Percentiles rank a stretch among this genome's conserved stretches.
Evolutionary conservation across 2,888 invertebrate species (phyloP).

Genomic region (Lasiommata megera): DNA sequence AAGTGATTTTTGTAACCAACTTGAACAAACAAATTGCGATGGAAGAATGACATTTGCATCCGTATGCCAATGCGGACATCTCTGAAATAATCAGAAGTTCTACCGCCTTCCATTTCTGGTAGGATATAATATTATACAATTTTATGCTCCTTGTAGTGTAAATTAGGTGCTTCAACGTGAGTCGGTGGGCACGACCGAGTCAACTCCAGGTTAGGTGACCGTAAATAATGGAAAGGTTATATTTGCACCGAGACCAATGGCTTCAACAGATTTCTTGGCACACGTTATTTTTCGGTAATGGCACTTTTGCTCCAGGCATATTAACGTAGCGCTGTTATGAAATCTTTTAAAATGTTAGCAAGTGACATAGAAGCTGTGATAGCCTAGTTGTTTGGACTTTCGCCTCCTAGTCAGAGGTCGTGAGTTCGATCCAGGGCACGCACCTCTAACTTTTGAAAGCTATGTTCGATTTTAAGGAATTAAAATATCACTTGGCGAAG

Average conservation of each 20-base stretch:
- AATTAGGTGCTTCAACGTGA: constrained; percentile 20
- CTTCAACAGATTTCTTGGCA: constrained; percentile 47
- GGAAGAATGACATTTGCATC: too few relatives aligned
- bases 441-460: too few relatives aligned
- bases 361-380: too few relatives aligned
- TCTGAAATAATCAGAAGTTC: too few relatives aligned
- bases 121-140: neutral
- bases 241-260: constrained; percentile 50
- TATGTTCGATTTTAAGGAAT: too few relatives aligned
- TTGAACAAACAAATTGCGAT: too few relatives aligned
- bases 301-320: neutral
- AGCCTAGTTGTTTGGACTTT: too few relatives aligned
- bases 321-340: neutral
- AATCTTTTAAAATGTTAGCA: neutral
- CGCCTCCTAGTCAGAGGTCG: too few relatives aligned
- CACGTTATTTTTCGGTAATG: constrained; percentile 26
- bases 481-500: too few relatives aligned
- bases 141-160: constrained; percentile 23
- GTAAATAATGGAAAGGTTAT: constrained; percentile 59
- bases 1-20: too few relatives aligned
- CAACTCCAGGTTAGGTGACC: constrained; percentile 41
- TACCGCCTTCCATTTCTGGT: neutral
- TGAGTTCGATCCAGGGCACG: too few relatives aligned
- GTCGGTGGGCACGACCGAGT: constrained; percentile 28
- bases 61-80: too few relatives aligned